Evolutionary conservation across 2,888 invertebrate genomes (phyloP), one percentile per base, ranked within the genome.

Genomic region (Drosophila rellima): DNA sequence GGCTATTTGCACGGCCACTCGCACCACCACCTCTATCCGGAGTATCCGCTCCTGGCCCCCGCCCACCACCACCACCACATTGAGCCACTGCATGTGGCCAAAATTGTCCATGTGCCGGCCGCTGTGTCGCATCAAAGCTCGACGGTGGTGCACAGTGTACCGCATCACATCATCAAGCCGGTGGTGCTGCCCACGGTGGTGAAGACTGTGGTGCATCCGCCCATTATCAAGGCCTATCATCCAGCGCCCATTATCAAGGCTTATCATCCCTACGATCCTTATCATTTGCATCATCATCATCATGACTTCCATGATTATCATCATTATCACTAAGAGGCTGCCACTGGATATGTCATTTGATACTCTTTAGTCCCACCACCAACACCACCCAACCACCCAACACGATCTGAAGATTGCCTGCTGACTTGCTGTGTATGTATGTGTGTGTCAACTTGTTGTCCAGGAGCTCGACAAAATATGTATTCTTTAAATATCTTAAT

Each of bases 81-180:
- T 20, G 87, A 91, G 26, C 91, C 91, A 0, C 56, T 91, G 57
- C 91, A 91, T 79, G 76, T 91, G 55, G 86, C 91, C 52, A 91
- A 91, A 52, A 87, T 88, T 15, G 86, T 91, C 3, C 91, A 91
- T 56, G 68, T 92, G 5, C 92, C 92, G 0, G 90, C 92, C 0
- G 92, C 92, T 7, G 83, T 92, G 4, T 92, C 92, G n/a, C 92
- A 92, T 64, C 91, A 91, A 61, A 92, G 92, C 51, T 92, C 92
- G 1, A 92, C 92, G 1, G 79, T 92, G 54, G 90, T 92, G 56
- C 92, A 92, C 75, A 90, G 86, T 40, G 89, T 90, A 29, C 91
- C 91, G 11, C 91, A 91, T 60, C 91, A 90, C 55, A 87, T 91
- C 23, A 88, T 92, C 33, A 90, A 92, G 59, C 92, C 92, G 1